Base-by-base conservation (phyloP, 2,113 vertebrate genomes). In the Scomber japonicus region DNA sequence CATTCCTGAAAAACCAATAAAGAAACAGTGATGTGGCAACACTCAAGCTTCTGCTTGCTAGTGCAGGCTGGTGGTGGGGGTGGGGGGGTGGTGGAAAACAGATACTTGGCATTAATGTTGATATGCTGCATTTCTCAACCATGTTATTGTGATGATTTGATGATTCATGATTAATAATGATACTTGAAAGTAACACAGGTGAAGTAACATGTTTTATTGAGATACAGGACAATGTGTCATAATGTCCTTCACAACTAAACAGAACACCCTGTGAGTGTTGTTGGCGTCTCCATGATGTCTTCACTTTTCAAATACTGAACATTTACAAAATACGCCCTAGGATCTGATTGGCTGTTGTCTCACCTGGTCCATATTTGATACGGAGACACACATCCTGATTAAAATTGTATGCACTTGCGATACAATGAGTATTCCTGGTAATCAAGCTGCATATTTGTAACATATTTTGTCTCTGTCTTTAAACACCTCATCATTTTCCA, bases 1-100 rank as follows among this genome's bases (percentile, higher is more conserved):
- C 93, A 94, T 94, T 94, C 91, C 90, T 90, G 88, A 83, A 86
- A 90, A 84, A 68, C 59, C 77, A 89, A 91, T 90, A 89, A 90
- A 91, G 80, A 83, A 27, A 82, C 78, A 79, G 17, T 78, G 89
- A 85, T 93, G 92, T 93, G 89, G 91, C 81, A 92, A 93, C 19
- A 9, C 71, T 88, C 70, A 10, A 77, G 80, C 86, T 82, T 75
- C 78, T 82, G 90, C 89, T 81, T 88, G 83, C 78, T 55, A 4
- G 51, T 12, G 27, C 71, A 55, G 64, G 71, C 64, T 59, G 31
- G 8, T 10, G 57, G 13, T 16, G 57, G 30, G 14, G 27, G 7
- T 1, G 27, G 13, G 16, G 31, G n/a, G 10, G 31, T 8, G 35
- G 6, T 21, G 27, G 17, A 65, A 57, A 75, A 65, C 14, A 78